Evolutionary conservation across 2,888 invertebrate species (phyloP), one percentile per base, ranked within the genome.

Genomic region (Microplitis deprimator): DNA sequence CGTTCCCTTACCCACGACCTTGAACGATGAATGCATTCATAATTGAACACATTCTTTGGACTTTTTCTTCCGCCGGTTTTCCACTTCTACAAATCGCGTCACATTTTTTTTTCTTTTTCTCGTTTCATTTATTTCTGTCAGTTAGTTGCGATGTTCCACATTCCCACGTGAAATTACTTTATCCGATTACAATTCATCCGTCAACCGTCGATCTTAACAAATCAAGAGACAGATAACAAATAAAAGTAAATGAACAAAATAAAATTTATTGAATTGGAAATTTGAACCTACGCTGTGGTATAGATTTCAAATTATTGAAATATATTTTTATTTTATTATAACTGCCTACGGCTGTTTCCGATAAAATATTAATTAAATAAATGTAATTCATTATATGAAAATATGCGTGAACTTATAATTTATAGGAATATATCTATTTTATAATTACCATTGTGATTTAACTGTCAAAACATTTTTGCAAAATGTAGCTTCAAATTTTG

Each of bases 101-200:
- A 60, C 62, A 17, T 38, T 65, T 65, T 65, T 65, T 65, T 20
- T 29, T 29, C 5, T 59, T 67, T 67, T 50, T 50, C 16, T 50
- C 0, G 5, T 20, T 50, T 59, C 13, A 64, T 41, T 65, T 50
- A 50, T 50, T 73, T 65, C 41, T 29, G 10, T n/a, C 29, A 50
- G 16, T 29, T 67, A 50, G 13, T 1, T 29, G 39, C n/a, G 67
- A 67, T 20, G 8, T 20, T 29, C 59, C n/a, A n/a, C 6, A 29
- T 61, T 8, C 6, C 38, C 29, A 39, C 17, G 29, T 38, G 59
- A 73, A 65, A 50, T 73, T 65, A 40, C 50, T 65, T 73, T 73
- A 73, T 73, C 73, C 59, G 59, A 67, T 67, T 59, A 73, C 65
- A n/a, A 73, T 50, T 73, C 59, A 17, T 61, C 39, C n/a, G 16